Evolutionary conservation across 2,797 vertebrate species (phyloP).

Genomic region (Pogonophryne albipinna): DNA sequence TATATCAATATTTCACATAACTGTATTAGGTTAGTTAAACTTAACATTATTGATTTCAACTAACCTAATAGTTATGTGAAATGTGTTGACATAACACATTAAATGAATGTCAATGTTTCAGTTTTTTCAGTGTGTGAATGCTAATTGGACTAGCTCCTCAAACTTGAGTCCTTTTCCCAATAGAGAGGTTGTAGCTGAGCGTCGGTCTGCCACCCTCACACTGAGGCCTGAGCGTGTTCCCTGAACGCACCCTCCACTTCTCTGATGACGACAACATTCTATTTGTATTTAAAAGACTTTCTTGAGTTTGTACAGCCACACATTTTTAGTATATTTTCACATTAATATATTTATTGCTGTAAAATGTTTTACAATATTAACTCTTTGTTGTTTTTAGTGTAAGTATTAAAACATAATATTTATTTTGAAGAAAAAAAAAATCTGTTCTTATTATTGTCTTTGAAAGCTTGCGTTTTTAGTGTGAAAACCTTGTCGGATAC

Average conservation of each 20-base stretch:
- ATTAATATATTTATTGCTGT: constrained; percentile 87
- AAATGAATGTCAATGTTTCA: too few relatives aligned
- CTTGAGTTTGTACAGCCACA: constrained; percentile 73
- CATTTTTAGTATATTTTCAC: constrained; percentile 85
- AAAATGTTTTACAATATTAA: constrained; percentile 86
- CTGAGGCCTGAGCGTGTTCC: constrained; percentile 24
- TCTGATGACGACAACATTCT: constrained; percentile 69
- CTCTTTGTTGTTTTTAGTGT: constrained; percentile 85
- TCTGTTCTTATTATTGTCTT: constrained; percentile 68
- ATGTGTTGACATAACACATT: too few relatives aligned
- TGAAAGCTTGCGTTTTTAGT: background rate
- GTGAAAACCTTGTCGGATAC: background rate
- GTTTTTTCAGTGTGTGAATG: background rate
- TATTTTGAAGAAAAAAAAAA: constrained; percentile 96
- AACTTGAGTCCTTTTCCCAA: background rate
- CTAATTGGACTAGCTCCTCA: background rate
- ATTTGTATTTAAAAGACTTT: constrained; percentile 71
- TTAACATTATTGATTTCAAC: too few relatives aligned
- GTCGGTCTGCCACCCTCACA: constrained; percentile 26
- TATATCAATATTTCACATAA: too few relatives aligned
- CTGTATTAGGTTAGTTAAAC: too few relatives aligned
- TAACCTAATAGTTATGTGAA: too few relatives aligned
- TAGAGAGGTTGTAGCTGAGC: background rate
- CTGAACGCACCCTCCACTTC: constrained; percentile 20
- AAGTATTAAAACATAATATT: constrained; percentile 92